Conservation (phyloP, 1,140 invertebrate genomes). For the Drosophila elegans region DNA sequence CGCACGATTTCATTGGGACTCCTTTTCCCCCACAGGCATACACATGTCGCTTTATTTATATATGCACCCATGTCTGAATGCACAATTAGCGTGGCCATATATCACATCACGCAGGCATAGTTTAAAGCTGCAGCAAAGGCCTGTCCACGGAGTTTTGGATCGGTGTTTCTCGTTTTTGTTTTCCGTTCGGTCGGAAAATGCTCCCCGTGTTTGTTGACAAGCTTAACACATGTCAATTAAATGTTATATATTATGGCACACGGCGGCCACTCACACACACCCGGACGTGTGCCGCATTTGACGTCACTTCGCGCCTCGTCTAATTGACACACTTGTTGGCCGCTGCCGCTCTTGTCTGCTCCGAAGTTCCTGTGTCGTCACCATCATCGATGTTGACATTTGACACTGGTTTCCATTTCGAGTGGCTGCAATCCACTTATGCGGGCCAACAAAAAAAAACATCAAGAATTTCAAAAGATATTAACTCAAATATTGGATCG, state of each 20-base stretch:
- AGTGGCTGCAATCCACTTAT: slow-evolving; percentile 48
- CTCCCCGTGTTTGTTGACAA: slow-evolving; percentile 73
- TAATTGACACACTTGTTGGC: slow-evolving; percentile 68
- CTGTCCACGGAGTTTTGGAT: slow-evolving; percentile 32
- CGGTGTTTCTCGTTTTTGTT: not conserved
- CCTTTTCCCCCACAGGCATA: slow-evolving; percentile 7
- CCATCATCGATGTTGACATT: slow-evolving; percentile 72
- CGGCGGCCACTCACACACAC: slow-evolving; percentile 18
- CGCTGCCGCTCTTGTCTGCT: slow-evolving; percentile 25
- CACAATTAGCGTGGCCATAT: slow-evolving; percentile 71
- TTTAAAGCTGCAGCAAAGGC: slow-evolving; percentile 48
- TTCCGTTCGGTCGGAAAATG: slow-evolving; percentile 1
- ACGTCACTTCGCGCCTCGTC: slow-evolving; percentile 59
- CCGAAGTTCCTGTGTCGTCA: slow-evolving; percentile 46
- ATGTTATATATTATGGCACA: slow-evolving; percentile 75
- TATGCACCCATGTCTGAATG: slow-evolving; percentile 44
- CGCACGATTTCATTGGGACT: slow-evolving; percentile 63
- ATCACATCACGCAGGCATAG: slow-evolving; percentile 64
- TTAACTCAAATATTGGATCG: slow-evolving; percentile 50
- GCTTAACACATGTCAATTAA: slow-evolving; percentile 78
- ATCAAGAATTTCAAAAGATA: slow-evolving; percentile 60
- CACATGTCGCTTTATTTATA: slow-evolving; percentile 26
- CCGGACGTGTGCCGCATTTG: slow-evolving; percentile 47
- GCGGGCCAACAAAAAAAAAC: slow-evolving; percentile 51
- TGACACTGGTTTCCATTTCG: slow-evolving; percentile 65